Evolutionary conservation across 2,113 vertebrate genomes (phyloP).

Genomic region (Trichomycterus rosablanca): DNA sequence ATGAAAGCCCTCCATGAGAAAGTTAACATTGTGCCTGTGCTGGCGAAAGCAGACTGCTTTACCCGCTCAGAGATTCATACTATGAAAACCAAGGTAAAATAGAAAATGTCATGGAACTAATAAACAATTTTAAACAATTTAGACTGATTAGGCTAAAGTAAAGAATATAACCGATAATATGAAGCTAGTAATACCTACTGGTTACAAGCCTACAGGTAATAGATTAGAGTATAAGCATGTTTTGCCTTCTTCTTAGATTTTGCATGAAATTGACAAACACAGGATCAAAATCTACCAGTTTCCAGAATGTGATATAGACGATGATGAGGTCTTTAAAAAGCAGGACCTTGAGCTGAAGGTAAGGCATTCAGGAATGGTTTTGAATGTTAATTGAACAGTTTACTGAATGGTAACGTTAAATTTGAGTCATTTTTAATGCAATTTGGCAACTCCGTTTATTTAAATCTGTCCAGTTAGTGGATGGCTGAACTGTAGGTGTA

Average conservation of each 20-base stretch:
- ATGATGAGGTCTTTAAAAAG: slow-evolving; percentile 58
- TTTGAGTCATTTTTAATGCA: no score
- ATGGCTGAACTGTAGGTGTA: no score
- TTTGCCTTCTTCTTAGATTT: slow-evolving; percentile 55
- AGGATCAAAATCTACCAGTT: slow-evolving; percentile 70
- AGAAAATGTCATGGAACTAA: no score
- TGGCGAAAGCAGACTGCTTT: slow-evolving; percentile 73
- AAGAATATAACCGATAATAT: no score
- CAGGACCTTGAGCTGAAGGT: slow-evolving; percentile 65
- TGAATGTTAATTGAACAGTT: background rate
- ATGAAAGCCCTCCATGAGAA: slow-evolving; percentile 67
- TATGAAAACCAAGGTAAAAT: slow-evolving; percentile 60
- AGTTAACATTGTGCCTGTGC: slow-evolving; percentile 69
- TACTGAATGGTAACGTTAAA: no score
- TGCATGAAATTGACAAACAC: slow-evolving; percentile 58
- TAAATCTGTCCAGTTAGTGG: no score
- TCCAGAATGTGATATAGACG: slow-evolving; percentile 63
- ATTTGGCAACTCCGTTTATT: no score
- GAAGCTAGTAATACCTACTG: no score
- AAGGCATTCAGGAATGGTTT: background rate
- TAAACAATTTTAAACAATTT: no score
- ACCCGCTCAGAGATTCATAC: slow-evolving; percentile 56
- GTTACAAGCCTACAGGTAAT: no score
- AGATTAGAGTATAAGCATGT: no score
- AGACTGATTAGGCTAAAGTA: no score